Conservation (phyloP, 2,797 vertebrate species). For the Etheostoma perlongum region DNA sequence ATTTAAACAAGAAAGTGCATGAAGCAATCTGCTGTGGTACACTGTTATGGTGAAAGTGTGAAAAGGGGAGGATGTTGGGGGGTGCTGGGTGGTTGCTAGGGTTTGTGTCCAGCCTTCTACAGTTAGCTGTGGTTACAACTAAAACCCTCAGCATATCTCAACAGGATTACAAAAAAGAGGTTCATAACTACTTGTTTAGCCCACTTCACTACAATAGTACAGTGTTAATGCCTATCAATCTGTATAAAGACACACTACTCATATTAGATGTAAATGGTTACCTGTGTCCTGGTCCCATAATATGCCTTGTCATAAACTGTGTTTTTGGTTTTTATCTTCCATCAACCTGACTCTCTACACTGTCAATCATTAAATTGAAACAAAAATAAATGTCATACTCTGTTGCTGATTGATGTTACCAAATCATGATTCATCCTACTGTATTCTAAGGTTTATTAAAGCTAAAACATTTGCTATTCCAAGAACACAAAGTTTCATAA, state of each 20-base stretch:
- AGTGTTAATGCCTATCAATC: not conserved
- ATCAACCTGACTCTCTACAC: not conserved
- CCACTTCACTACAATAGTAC: not conserved
- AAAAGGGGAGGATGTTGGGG: not conserved
- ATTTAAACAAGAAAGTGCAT: not conserved
- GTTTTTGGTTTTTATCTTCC: not conserved
- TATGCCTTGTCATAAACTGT: not conserved
- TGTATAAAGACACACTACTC: not conserved
- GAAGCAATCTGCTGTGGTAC: not conserved
- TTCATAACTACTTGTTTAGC: not conserved
- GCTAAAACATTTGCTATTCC: constrained; percentile 34
- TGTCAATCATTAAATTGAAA: constrained; percentile 21
- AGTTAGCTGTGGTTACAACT: not conserved
- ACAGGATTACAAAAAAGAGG: no score
- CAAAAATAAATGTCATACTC: not conserved
- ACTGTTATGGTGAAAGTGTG: not conserved
- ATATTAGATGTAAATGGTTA: not conserved
- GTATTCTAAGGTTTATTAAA: constrained; percentile 36
- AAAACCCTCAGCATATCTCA: not conserved
- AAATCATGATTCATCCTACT: constrained; percentile 33
- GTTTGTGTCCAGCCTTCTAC: not conserved
- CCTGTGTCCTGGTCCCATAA: not conserved
- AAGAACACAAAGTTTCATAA: constrained; percentile 15
- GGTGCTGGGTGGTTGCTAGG: not conserved
- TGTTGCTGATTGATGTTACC: constrained; percentile 41